Evolutionary conservation across 2,888 invertebrate species (phyloP).

Genomic region (Dendrolimus pini): DNA sequence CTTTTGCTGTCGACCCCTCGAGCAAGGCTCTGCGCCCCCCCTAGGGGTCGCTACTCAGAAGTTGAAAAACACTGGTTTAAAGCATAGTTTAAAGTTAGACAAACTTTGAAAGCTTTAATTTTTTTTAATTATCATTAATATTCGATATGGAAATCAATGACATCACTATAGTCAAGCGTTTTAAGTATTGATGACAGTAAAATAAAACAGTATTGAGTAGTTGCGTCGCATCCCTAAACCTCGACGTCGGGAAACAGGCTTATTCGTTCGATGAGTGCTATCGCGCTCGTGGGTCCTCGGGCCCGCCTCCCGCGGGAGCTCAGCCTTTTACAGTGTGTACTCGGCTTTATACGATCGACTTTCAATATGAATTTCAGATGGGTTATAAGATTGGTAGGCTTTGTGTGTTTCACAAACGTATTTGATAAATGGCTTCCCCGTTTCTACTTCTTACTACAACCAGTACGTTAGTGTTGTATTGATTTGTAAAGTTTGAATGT

Average conservation of each 20-base stretch:
- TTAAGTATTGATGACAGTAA: slow-evolving; percentile 74
- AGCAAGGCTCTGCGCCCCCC: too few species aligned
- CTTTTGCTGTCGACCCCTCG: too few species aligned
- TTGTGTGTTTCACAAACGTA: slow-evolving; percentile 47
- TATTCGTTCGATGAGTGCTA: slow-evolving; percentile 39
- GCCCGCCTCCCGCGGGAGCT: slow-evolving; percentile 57
- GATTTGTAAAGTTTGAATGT: not conserved
- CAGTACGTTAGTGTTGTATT: not conserved
- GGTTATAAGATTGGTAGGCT: slow-evolving; percentile 63
- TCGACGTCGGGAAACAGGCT: slow-evolving; percentile 72
- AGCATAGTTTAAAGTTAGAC: too few species aligned
- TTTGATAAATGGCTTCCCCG: slow-evolving; percentile 53
- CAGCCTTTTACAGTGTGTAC: slow-evolving; percentile 68
- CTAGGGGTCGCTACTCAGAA: too few species aligned
- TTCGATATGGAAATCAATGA: not conserved
- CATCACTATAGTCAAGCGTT: slow-evolving; percentile 53
- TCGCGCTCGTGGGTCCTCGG: slow-evolving; percentile 59
- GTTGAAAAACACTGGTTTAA: too few species aligned
- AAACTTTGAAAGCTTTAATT: too few species aligned
- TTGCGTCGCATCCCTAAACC: slow-evolving; percentile 71
- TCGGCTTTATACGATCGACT: slow-evolving; percentile 63
- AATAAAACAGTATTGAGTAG: slow-evolving; percentile 73
- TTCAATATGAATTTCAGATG: slow-evolving; percentile 73
- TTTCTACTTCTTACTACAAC: slow-evolving; percentile 7
- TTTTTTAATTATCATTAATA: too few species aligned